A percentile compares a stretch with the other conserved stretches of the same genome.
phyloP scores from a whole-genome alignment of 1,140 invertebrate species.

The Brachionus paranguensis region DNA sequence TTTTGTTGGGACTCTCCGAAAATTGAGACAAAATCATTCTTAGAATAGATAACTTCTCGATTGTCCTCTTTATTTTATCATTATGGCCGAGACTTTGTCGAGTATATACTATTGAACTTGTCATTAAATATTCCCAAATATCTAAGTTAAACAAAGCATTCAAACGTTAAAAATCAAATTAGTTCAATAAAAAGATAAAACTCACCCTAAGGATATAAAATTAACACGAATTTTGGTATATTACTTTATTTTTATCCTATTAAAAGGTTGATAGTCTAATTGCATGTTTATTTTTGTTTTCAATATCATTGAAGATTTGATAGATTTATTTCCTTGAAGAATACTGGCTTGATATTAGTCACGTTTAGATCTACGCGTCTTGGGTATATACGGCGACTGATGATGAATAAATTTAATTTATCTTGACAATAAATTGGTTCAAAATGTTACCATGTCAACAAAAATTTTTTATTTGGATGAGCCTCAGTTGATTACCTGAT shows the following conservation, averaged over 20 bases:
- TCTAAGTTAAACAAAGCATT: background rate
- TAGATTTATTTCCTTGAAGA: background rate
- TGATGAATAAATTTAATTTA: background rate
- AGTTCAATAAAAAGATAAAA: background rate
- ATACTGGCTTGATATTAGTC: background rate
- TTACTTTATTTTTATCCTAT: background rate
- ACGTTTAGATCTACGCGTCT: background rate
- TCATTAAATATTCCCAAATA: background rate
- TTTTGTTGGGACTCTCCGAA: background rate
- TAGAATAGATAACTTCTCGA: background rate
- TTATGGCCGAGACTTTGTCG: background rate
- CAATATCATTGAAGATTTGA: background rate
- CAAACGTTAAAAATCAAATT: background rate
- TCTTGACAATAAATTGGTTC: background rate
- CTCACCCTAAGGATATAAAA: conserved; percentile 1
- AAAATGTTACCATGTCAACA: background rate
- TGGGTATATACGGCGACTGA: background rate
- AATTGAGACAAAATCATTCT: background rate
- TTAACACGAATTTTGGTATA: background rate
- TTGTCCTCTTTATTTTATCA: background rate
- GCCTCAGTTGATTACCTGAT: background rate
- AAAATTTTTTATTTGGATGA: background rate
- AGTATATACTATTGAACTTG: background rate
- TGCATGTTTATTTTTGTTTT: background rate
- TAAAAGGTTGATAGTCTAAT: background rate